Evolutionary conservation across 1,140 invertebrate species (phyloP), one percentile per base, ranked within the genome.

Genomic region (Brachionus manjavacas): DNA sequence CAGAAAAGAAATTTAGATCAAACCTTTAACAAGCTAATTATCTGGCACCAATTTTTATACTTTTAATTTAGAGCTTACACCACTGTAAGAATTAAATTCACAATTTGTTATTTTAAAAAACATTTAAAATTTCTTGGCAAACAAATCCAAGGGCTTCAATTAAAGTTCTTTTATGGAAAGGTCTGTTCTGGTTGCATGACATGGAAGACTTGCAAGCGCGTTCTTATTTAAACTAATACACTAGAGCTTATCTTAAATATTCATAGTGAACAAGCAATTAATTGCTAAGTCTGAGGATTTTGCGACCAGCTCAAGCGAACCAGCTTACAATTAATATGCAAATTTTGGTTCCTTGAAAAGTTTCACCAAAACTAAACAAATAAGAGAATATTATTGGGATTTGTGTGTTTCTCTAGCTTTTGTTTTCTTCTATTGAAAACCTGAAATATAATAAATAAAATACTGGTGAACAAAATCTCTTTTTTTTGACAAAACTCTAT

Each of bases 281-380:
- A 60, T 60, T 60, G 52, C 25, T 60, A 60, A 60, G 52, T 60
- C n/a, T 6, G 16, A 20, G 52, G 52, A 60, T 60, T 60, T 60
- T 8, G n/a, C 52, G 52, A 60, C n/a, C 52, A 60, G 52, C 52
- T 60, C 52, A 60, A 60, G 52, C 52, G 52, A 60, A 60, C 52
- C 9, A 60, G 52, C 52, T 60, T 60, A 60, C n/a, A 60, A 60
- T 60, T 60, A 60, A 60, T 60, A 60, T 60, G 16, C 25, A 60
- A 60, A 60, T 60, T 68, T 68, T 68, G 66, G n/a, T 68, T 68
- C 66, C 66, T 68, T 68, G 66, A 68, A 68, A 68, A 31, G 31
- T 60, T 60, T 60, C 52, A 60, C 52, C 52, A 60, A 20, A 60
- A 60, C 23, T 20, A 60, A 60, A 35, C 25, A 60, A 60, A 60